These are phyloP conservation scores for Temnothorax longispinosus DNA, from an alignment of 1,140 invertebrate species.

Conservation along the genomic window DNA sequence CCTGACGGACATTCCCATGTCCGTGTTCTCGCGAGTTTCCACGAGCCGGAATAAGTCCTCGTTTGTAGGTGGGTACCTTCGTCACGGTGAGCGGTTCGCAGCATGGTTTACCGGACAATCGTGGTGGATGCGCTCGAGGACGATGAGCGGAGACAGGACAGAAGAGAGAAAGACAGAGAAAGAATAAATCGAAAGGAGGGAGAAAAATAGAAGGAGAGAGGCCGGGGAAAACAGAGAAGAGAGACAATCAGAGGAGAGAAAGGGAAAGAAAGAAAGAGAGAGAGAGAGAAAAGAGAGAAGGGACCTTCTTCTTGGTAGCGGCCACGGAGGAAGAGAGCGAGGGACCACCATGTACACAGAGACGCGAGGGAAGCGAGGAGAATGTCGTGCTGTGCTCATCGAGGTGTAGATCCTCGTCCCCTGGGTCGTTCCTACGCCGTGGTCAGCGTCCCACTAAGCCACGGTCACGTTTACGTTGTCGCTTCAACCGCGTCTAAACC, in stretches of 20 bases:
- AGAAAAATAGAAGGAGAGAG: conserved; percentile 49
- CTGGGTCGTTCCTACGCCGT: conserved; percentile 83
- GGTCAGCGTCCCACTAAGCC: conserved; percentile 84
- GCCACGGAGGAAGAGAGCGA: conserved; percentile 76
- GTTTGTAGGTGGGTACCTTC: conserved; percentile 81
- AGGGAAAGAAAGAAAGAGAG: background rate
- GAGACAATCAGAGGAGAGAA: background rate
- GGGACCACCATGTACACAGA: conserved; percentile 71
- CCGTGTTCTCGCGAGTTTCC: conserved; percentile 74
- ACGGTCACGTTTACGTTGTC: conserved; percentile 80
- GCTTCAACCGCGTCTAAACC: conserved; percentile 75
- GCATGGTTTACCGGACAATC: conserved; percentile 80
- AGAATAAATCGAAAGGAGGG: conserved; percentile 16
- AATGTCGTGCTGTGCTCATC: conserved; percentile 85
- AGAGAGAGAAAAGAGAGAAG: conserved; percentile 52
- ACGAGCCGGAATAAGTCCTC: conserved; percentile 73
- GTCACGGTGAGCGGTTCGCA: conserved; percentile 80
- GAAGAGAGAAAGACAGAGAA: conserved; percentile 53
- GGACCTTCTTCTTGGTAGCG: conserved; percentile 78
- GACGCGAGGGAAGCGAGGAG: conserved; percentile 79
- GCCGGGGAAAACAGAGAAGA: conserved; percentile 11
- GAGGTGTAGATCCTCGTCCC: conserved; percentile 86
- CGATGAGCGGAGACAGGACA: conserved; percentile 73
- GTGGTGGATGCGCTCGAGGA: conserved; percentile 78
- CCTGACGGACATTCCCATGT: conserved; percentile 76